phyloP scores from a whole-genome alignment of 2,888 invertebrate species.

The Galeruca laticollis region DNA sequence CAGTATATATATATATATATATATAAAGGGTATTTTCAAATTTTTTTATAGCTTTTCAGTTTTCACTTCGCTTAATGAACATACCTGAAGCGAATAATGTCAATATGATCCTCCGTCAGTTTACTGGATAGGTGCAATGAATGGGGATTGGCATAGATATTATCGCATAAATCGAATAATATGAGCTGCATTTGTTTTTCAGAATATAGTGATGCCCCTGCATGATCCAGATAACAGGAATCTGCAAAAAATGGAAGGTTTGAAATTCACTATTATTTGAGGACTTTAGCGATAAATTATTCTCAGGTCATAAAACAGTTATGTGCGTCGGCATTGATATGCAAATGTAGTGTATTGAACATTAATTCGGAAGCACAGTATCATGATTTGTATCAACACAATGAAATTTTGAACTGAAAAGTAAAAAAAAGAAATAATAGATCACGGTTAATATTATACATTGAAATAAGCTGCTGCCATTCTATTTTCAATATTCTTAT shows the following conservation, averaged over 20 bases:
- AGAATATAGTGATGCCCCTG: conserved; percentile 87
- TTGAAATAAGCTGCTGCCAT: no score
- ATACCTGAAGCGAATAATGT: conserved; percentile 83
- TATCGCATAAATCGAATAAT: conserved; percentile 75
- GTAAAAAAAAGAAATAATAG: no score
- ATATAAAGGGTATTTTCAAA: background rate
- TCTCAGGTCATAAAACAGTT: background rate
- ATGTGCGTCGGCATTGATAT: background rate
- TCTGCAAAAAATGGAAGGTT: conserved; percentile 18
- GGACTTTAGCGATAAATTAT: conserved; percentile 1
- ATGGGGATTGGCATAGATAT: conserved; percentile 93
- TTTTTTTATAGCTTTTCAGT: background rate
- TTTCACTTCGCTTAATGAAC: conserved; percentile 26
- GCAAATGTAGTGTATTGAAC: background rate
- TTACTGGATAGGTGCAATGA: conserved; percentile 79
- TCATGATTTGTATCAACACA: background rate
- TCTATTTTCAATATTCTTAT: no score
- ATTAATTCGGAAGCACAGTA: background rate
- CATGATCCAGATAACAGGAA: conserved; percentile 84
- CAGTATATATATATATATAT: no score
- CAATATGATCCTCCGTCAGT: conserved; percentile 85
- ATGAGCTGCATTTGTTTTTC: conserved; percentile 78
- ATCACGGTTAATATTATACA: no score
- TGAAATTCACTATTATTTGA: conserved; percentile 1
- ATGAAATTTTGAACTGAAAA: background rate